Base-by-base conservation (phyloP, 2,113 vertebrate genomes). In the Nerophis ophidion region DNA sequence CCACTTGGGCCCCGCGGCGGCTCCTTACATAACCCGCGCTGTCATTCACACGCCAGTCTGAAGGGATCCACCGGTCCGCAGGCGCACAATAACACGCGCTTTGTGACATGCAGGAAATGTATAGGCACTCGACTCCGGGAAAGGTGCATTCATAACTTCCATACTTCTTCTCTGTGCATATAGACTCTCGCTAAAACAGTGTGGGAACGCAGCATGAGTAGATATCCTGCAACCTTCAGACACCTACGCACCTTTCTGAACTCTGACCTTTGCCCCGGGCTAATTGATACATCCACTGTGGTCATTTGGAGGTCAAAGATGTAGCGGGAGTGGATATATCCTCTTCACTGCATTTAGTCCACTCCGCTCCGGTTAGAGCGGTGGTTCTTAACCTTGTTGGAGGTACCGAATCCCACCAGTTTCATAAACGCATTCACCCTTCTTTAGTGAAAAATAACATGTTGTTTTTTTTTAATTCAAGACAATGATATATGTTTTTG, bases 1-100 rank as follows among this genome's bases (percentile, higher is more conserved):
- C 90, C 88, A 84, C 81, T 86, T 74, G 72, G 81, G 81, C 82
- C 90, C 86, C 86, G 55, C 82, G 84, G 89, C 86, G 89, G 83
- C 89, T 86, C 82, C 88, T 91, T 91, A 90, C 87, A 89, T 91
- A 90, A 91, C 88, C 87, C 85, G 78, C 67, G 77, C 89, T 91
- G 89, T 88, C 89, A 90, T 85, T 90, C 89, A 89, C 81, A 83
- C 61, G 58, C 68, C 40, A 66, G 74, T 84, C 89, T 85, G 77
- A 81, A 81, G 86, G 84, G 86, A 89, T 81, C 70, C 65, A 66
- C 65, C 51, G 58, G 62, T 33, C 40, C 60, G 57, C 71, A 58
- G 40, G 47, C 57, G 55, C 49, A 57, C 70, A 42, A 51, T 58
- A 57, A 57, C 70, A 57, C 63, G 67, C 56, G 38, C 57, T 74